Base-by-base conservation (phyloP, 2,797 vertebrate genomes). In the Enteromius argenteus region DNA sequence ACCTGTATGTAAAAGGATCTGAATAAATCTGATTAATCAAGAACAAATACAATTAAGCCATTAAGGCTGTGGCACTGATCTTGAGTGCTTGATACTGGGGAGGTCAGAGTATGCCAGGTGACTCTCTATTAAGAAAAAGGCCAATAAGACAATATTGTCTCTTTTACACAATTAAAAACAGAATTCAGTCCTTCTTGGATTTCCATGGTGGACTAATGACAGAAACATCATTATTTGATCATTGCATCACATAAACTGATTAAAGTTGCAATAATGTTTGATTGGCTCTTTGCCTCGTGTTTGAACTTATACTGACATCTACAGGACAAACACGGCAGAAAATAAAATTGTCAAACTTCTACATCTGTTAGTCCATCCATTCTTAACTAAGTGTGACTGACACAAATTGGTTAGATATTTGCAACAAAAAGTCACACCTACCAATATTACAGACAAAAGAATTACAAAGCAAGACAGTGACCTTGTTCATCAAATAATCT, bases 271-370 rank as follows among this genome's bases (percentile, higher is more conserved):
- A 4, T 67, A 42, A 42, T 42, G 3, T 37, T 67, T 30, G 13
- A 30, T 14, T 30, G 30, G 27, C 44, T 73, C 44, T 21, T 10
- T 51, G n/a, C 44, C 27, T 44, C 1, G 3, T 21, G 27, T 73
- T 51, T 74, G 49, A 75, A 5, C 30, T 73, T 56, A 37, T 56
- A 56, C 49, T 75, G 73, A 75, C 73, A 75, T 32, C 49, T 75
- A 75, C 30, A 37, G 30, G 49, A 51, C 5, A 37, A 75, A 56
- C 30, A 56, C 37, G 32, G 51, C 49, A 75, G 19, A 5, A 53
- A 49, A 74, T 51, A 35, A 9, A 35, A 35, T n/a, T 74, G 17
- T 32, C 27, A 49, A 0, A 13, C 35, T 53, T 73, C n/a, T n/a
- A n/a, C n/a, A 19, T 35, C 46, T 53, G 23, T 32, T 49, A 49